Percentiles rank a stretch among this genome's conserved stretches.
These are phyloP conservation scores for Crambe crambe DNA, from an alignment of 37 sponge, comb jelly and placozoan species.

Conservation along the genomic window DNA sequence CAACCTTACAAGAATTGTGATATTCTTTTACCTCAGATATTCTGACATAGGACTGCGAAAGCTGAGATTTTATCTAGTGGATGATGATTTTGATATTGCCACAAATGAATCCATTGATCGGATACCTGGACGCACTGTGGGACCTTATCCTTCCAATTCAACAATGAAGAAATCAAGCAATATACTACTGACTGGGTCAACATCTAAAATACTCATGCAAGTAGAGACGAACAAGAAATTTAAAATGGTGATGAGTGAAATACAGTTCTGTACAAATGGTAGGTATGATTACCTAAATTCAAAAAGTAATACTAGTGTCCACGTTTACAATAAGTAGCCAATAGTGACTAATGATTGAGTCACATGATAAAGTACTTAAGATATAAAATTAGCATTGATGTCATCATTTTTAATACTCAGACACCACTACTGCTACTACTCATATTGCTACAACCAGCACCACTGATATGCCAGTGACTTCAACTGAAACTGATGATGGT, in stretches of 20 bases:
- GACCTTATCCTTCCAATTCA: background rate
- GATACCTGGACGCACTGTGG: background rate
- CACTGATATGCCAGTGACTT: too few relatives aligned
- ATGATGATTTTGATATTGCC: background rate
- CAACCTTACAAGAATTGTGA: background rate
- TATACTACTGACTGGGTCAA: background rate
- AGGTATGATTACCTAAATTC: too few relatives aligned
- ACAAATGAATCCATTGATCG: background rate
- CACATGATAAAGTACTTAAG: background rate
- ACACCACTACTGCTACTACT: too few relatives aligned
- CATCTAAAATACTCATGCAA: background rate
- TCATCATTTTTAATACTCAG: too few relatives aligned
- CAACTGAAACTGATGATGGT: too few relatives aligned
- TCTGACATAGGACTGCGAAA: background rate
- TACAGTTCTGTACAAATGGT: conserved; percentile 6
- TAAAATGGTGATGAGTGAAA: background rate
- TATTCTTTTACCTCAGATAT: background rate
- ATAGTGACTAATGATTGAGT: too few relatives aligned
- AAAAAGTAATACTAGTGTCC: too few relatives aligned
- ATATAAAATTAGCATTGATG: background rate
- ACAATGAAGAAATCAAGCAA: background rate
- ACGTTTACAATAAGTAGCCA: too few relatives aligned
- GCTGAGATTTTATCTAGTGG: background rate
- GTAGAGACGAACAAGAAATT: background rate
- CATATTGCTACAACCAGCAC: too few relatives aligned